Evolutionary conservation across 2,888 invertebrate species (phyloP), one percentile per base, ranked within the genome.

Genomic region (Erebia ligea): DNA sequence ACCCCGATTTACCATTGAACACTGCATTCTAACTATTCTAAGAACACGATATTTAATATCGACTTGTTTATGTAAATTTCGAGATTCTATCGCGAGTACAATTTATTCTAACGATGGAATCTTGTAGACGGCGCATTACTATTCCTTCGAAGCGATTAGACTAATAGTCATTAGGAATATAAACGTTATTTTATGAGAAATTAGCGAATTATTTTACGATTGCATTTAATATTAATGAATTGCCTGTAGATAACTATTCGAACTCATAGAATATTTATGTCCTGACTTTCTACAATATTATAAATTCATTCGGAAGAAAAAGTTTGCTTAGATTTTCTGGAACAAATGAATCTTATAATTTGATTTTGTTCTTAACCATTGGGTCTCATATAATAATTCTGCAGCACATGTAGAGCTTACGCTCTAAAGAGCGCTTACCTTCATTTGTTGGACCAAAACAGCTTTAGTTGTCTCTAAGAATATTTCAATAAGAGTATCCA

Each of bases 401-500:
- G 25, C 25, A 25, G 25, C 25, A 25, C n/a, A n/a, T n/a, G n/a
- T n/a, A n/a, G n/a, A n/a, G n/a, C n/a, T n/a, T n/a, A n/a, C n/a
- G n/a, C n/a, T n/a, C n/a, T n/a, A n/a, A n/a, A n/a, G n/a, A n/a
- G n/a, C n/a, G 0, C 78, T 80, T 83, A 95, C 95, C 93, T 94
- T 94, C 87, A 94, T 94, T 80, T 95, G 94, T 76, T 94, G 93
- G 19, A 94, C 92, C 56, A 95, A 84, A 13, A 95, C 94, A 63
- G 92, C 93, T 77, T 95, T 94, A 0, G 95, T 94, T 0, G 95
- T 94, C 80, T 94, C 94, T 76, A 94, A 86, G 82, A 95, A 95
- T 56, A 94, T 93, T 42, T 89, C 92, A 50, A 94, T 92, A 69
- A 95, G 79, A 0, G 91, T 88, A n/a, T 93, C 92, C 70, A 95